Base-by-base conservation (phyloP, 2,888 invertebrate species). In the Julus scandinavius region DNA sequence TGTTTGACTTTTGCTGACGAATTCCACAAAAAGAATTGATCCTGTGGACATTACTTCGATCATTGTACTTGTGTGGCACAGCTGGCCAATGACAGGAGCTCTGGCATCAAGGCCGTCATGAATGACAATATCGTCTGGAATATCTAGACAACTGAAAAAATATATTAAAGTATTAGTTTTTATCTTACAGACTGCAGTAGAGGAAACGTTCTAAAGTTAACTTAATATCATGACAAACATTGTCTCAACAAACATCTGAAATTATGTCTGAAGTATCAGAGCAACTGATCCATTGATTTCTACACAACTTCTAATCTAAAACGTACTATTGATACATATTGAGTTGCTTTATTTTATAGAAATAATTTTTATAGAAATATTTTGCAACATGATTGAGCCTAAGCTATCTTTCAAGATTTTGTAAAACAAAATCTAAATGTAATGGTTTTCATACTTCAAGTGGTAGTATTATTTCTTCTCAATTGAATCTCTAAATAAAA, bases 1-100 rank as follows among this genome's bases (percentile, higher is more conserved):
- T 91, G 94, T 94, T 15, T 45, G 13, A 89, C 95, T 95, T 93
- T 96, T 96, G 88, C 96, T 96, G 83, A 96, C 95, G 92, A 97
- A 97, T 93, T 97, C 96, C 90, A 97, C 94, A 91, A 95, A 94
- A 89, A 97, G 93, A 91, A 96, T 95, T 13, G 96, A 94, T 4
- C 96, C 96, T n/a, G 96, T 96, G 87, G 97, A 97, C 90, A 96
- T 94, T 90, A 97, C 94, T 92, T 96, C 96, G 90, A 95, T 94
- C 91, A 95, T 95, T 92, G 95, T 94, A 88, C 95, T 94, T 92
- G 96, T 95, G 92, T 97, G 96, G 93, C 97, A 97, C 89, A 97
- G 94, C 91, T 97, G 95, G 87, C 95, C 95, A 91, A 97, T 96
- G 90, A 96, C 94, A 1, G 96, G 95, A 88, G 95, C 94, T 91